phyloP scores from a whole-genome alignment of 1,140 invertebrate genomes.

The Caenorhabditis inopinata region DNA sequence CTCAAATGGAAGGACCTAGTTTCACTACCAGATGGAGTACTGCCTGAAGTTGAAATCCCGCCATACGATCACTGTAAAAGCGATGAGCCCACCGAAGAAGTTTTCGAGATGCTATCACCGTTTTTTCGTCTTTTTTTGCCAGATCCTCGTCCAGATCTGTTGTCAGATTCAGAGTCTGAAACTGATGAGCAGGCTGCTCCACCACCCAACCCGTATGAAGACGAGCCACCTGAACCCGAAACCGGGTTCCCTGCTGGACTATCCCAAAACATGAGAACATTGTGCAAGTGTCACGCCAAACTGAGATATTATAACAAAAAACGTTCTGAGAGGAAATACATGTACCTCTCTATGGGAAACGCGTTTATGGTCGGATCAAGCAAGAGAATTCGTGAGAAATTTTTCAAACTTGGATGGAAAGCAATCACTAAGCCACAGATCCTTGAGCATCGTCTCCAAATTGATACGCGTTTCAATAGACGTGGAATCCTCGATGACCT shows the following conservation, averaged over 20 bases:
- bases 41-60: background rate
- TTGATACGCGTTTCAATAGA: background rate
- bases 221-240: too few relatives aligned
- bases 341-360: background rate
- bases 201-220: background rate
- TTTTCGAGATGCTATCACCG: background rate
- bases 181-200: background rate
- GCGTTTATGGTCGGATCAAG: background rate
- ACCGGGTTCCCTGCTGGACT: background rate
- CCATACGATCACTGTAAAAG: background rate
- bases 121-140: background rate
- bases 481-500: background rate
- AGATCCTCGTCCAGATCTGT: background rate
- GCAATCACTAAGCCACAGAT: background rate
- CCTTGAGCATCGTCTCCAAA: background rate
- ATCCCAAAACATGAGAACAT: background rate
- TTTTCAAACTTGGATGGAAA: background rate
- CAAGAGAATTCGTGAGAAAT: background rate
- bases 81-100: background rate
- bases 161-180: background rate
- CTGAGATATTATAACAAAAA: background rate
- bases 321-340: background rate
- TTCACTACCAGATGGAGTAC: background rate
- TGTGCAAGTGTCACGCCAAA: conserved; percentile 12
- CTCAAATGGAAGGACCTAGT: background rate